Evolutionary conservation across 2,113 vertebrate genomes (phyloP), one percentile per base, ranked within the genome.

Genomic region (Amazona vittata): DNA sequence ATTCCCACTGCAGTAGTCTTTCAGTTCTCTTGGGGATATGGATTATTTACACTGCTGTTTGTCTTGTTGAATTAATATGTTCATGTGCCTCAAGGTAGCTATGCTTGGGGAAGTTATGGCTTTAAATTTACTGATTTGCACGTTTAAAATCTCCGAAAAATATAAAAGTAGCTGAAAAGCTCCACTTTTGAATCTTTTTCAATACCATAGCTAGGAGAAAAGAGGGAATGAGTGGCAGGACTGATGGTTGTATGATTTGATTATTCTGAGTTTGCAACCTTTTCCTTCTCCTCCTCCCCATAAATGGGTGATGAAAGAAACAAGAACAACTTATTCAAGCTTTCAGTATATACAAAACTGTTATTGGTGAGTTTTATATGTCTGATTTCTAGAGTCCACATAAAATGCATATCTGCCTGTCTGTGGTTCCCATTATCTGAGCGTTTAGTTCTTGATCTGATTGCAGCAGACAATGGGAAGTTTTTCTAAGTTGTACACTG

Each of bases 211-310:
- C 44, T 84, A 62, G 44, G 28, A 3, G 74, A 63, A 73, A 83
- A 50, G 11, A 25, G 8, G 3, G 18, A 68, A 89, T 14, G 43
- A 83, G 39, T 6, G 7, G 60, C 39, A 94, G 60, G 26, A 41
- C 35, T 89, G 73, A 84, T 2, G 5, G 77, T 84, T 89, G 7
- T 35, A 55, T 33, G 13, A 59, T 84, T 86, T 75, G 60, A 89
- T 93, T 94, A 73, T 86, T 94, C 65, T 93, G 57, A 47, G 82
- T 78, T 89, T 91, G 43, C 17, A 94, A 14, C 65, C 50, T 91
- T 82, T 82, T 84, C 52, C 52, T 91, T 94, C 11, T 82, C 26
- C 29, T 88, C 35, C 49, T 88, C 21, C 31, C 16, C 39, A 33
- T 71, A 89, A 91, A 82, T 37, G 33, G n/a, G 39, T 75, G 83